Evolutionary conservation across 2,888 invertebrate genomes (phyloP).

Genomic region (Salpingus planirostris): DNA sequence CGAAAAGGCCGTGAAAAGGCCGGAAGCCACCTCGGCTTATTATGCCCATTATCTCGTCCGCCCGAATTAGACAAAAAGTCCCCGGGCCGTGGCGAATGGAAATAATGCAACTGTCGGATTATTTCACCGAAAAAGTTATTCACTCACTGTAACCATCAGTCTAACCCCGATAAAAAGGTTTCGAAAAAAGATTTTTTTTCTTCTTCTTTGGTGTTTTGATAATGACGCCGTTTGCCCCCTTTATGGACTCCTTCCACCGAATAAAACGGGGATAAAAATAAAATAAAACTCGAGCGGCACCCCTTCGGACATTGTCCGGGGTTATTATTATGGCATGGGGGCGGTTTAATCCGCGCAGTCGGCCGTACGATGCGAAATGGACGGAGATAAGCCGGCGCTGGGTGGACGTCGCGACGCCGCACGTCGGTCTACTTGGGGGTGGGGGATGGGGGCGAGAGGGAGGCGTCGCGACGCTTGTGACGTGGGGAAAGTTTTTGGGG

Average conservation of each 20-base stretch:
- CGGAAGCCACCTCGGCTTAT: no score
- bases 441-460: neutral
- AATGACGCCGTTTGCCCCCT: conserved; percentile 8
- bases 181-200: no score
- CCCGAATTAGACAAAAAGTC: no score
- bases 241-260: conserved; percentile 27
- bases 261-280: conserved; percentile 34
- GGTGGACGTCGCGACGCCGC: conserved; percentile 2
- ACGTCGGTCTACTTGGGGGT: neutral
- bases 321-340: no score
- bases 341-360: conserved; percentile 24
- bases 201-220: neutral
- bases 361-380: conserved; percentile 13
- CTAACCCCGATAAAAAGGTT: no score
- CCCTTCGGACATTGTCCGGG: conserved; percentile 29
- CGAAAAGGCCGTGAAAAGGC: no score
- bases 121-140: no score
- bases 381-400: conserved; percentile 12
- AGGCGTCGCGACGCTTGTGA: conserved; percentile 1
- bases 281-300: conserved; percentile 24
- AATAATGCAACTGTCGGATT: no score
- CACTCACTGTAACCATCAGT: no score
- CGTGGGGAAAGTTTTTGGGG: neutral
- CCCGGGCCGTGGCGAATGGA: no score
- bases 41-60: no score